Evolutionary conservation across 2,113 vertebrate species (phyloP), one percentile per base, ranked within the genome.

Genomic region (Trachemys scripta): DNA sequence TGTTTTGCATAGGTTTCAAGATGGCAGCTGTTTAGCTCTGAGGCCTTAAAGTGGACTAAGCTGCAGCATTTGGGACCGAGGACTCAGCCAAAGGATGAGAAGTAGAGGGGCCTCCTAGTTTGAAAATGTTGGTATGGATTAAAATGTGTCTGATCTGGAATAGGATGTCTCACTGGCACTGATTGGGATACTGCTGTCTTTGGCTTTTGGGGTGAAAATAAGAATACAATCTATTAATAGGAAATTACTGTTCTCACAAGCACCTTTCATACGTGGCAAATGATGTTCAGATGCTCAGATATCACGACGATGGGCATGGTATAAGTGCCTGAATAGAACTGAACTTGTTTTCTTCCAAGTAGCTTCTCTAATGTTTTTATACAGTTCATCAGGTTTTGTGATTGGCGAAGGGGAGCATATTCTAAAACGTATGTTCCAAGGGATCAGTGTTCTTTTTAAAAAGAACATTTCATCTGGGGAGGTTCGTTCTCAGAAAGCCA

Each of bases 81-180:
- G 83, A n/a, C 31, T n/a, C 31, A 3, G 31, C 5, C 53, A 27
- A 35, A 69, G 35, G 62, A n/a, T 69, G n/a, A 69, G 62, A 69
- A 69, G 35, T 69, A n/a, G 14, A n/a, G 35, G 35, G 62, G 35
- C 16, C 57, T 62, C 53, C 59, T 47, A 0, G 0, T 72, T 62
- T 56, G 0, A 0, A 6, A 49, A 12, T 14, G 38, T 87, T 35
- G 1, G 2, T 83, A 6, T 42, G 22, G 24, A 50, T 69, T 24
- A 57, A 14, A 19, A 8, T n/a, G 14, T 38, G 24, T 54, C 1
- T 25, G 6, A 5, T 42, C 85, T 59, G 57, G 17, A 47, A 25
- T 12, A 10, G 35, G 35, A 20, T 35, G 62, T 62, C 59, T 62
- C 29, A 13, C 59, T 7, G 29, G 29, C 25, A 57, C 59, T 35